Evolutionary conservation across 2,797 vertebrate species (phyloP).

Genomic region (Urosaurus nigricauda): DNA sequence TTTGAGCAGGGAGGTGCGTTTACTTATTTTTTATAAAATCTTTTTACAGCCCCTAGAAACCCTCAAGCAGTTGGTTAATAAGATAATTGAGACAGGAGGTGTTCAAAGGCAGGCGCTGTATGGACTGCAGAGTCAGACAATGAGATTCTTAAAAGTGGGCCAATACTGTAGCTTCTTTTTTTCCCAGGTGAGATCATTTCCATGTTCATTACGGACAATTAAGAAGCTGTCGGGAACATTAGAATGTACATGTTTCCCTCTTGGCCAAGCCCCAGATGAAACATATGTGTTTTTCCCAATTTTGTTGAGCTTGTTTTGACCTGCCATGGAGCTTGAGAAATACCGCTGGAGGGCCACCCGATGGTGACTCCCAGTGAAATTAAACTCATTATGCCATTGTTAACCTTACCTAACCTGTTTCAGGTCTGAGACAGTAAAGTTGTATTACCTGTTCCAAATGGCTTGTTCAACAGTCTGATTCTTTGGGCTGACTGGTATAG

Average conservation of each 20-base stretch:
- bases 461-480: slow-evolving; percentile 20
- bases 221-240: slow-evolving; percentile 62
- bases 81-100: slow-evolving; percentile 48
- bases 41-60: not conserved
- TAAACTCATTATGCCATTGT: slow-evolving; percentile 73
- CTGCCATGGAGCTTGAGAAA: slow-evolving; percentile 75
- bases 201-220: slow-evolving; percentile 68
- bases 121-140: not conserved
- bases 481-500: not conserved
- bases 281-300: slow-evolving; percentile 60
- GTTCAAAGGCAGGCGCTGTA: slow-evolving; percentile 40
- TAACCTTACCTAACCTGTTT: slow-evolving; percentile 76
- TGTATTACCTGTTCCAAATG: slow-evolving; percentile 53
- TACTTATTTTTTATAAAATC: not conserved
- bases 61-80: not conserved
- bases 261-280: slow-evolving; percentile 70
- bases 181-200: slow-evolving; percentile 66
- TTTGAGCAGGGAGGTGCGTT: not conserved
- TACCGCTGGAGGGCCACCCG: slow-evolving; percentile 67
- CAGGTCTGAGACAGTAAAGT: slow-evolving; percentile 55
- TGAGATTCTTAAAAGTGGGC: slow-evolving; percentile 48
- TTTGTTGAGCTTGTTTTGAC: slow-evolving; percentile 73
- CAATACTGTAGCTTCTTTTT: slow-evolving; percentile 44
- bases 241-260: slow-evolving; percentile 48
- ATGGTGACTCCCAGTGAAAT: slow-evolving; percentile 74